A percentile compares a stretch with the other conserved stretches of the same genome.
phyloP scores from a whole-genome alignment of 2,888 invertebrate species.

The Heliothis peltigera region DNA sequence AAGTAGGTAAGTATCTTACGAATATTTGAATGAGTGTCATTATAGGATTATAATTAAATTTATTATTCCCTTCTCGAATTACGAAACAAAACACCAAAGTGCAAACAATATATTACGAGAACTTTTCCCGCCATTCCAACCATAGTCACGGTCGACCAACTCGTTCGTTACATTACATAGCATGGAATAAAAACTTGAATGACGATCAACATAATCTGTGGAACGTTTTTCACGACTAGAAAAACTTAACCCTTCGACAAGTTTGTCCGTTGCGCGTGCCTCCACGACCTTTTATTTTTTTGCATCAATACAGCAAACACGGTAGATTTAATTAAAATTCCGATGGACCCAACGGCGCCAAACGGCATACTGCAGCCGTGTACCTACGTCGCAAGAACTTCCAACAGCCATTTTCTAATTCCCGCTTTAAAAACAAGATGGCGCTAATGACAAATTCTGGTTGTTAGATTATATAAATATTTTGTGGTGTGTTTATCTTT shows the following conservation, averaged over 20 bases:
- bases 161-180: constrained; percentile 35
- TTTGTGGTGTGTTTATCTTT: not conserved
- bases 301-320: constrained; percentile 62
- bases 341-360: constrained; percentile 58
- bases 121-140: constrained; percentile 31
- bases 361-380: constrained; percentile 40
- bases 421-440: constrained; percentile 27
- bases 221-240: constrained; percentile 44
- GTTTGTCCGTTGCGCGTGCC: constrained; percentile 72
- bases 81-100: constrained; percentile 14
- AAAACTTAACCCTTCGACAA: constrained; percentile 53
- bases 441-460: constrained; percentile 18
- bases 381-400: constrained; percentile 30
- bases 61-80: not conserved
- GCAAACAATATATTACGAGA: constrained; percentile 11
- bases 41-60: no score
- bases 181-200: constrained; percentile 26
- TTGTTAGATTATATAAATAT: constrained; percentile 1
- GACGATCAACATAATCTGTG: constrained; percentile 44
- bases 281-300: constrained; percentile 83
- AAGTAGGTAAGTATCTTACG: no score
- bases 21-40: no score
- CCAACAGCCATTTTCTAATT: constrained; percentile 27
- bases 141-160: constrained; percentile 36
- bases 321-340: constrained; percentile 70